Evolutionary conservation across 2,888 invertebrate genomes (phyloP).

Genomic region (Trichogramma dendrolimi): DNA sequence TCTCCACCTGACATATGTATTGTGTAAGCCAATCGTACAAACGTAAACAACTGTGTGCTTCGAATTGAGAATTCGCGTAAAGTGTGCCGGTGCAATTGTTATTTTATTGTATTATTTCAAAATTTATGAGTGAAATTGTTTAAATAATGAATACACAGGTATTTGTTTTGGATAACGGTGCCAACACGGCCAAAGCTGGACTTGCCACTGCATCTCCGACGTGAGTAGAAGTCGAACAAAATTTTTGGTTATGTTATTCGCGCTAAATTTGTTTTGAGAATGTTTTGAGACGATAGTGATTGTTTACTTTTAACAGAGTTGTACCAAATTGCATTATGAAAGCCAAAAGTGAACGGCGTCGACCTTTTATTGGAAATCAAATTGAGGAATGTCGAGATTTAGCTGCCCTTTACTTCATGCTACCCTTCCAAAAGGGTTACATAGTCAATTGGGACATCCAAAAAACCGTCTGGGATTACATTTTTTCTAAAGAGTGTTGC

Average conservation of each 20-base stretch:
- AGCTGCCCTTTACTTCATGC: constrained; percentile 87
- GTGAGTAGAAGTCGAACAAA: constrained; percentile 61
- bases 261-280: constrained; percentile 5
- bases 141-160: constrained; percentile 46
- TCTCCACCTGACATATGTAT: too few relatives aligned
- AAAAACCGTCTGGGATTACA: constrained; percentile 93
- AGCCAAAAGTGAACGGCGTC: constrained; percentile 90
- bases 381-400: constrained; percentile 95
- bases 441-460: constrained; percentile 94
- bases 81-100: neutral
- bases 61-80: neutral
- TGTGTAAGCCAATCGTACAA: too few relatives aligned
- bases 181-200: constrained; percentile 82
- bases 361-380: constrained; percentile 91
- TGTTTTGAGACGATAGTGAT: neutral
- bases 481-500: constrained; percentile 82
- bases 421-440: constrained; percentile 93
- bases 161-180: constrained; percentile 86
- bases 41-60: too few relatives aligned
- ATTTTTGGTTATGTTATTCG: constrained; percentile 9
- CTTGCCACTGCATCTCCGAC: constrained; percentile 64
- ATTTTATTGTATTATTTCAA: constrained; percentile 1
- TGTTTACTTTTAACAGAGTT: constrained; percentile 51
- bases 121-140: constrained; percentile 11
- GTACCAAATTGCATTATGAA: constrained; percentile 97